Base-by-base conservation (phyloP, 2,113 vertebrate genomes). In the Phalacrocorax pelagicus region DNA sequence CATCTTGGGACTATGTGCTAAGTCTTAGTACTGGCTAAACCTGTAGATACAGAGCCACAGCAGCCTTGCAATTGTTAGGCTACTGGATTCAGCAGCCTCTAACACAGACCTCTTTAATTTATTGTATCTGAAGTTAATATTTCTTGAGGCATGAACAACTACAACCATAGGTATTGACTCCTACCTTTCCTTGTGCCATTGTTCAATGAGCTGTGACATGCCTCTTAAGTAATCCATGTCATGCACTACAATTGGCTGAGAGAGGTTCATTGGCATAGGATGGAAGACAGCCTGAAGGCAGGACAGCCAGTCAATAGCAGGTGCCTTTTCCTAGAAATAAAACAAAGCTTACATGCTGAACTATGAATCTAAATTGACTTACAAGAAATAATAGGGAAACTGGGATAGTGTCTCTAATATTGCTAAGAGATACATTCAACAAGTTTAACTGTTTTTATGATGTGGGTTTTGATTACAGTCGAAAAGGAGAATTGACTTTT, bases 291-390 rank as follows among this genome's bases (percentile, higher is more conserved):
- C 98, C 97, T 97, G 98, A 65, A 99, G 98, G 77, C 98, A 99
- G 10, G 97, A 95, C 82, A 99, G 71, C 99, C 99, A 99, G 80
- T 99, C 98, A 63, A 99, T 98, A 70, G 98, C 97, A 55, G 99
- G 99, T 40, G 98, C 99, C 78, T 97, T 86, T 92, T 95, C 97
- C 99, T 99, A 97, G 86, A 86, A 90, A 58, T 66, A 49, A 90
- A 96, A 88, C 27, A 94, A 79, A 88, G 40, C 14, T 95, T 84
- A 85, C 44, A 34, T 52, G 44, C 17, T 71, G 81, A 92, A 63
- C 38, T 78, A 22, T 17, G 26, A 38, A 67, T 29, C 30, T 63
- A 71, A 84, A 82, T 15, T 36, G 10, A 17, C 47, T 74, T n/a
- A 29, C 18, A 72, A 75, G 47, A 89, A 69, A 82, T 57, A 81